These are phyloP conservation scores for Eubucco bourcierii DNA, from an alignment of 2,113 vertebrate genomes.

Conservation along the genomic window DNA sequence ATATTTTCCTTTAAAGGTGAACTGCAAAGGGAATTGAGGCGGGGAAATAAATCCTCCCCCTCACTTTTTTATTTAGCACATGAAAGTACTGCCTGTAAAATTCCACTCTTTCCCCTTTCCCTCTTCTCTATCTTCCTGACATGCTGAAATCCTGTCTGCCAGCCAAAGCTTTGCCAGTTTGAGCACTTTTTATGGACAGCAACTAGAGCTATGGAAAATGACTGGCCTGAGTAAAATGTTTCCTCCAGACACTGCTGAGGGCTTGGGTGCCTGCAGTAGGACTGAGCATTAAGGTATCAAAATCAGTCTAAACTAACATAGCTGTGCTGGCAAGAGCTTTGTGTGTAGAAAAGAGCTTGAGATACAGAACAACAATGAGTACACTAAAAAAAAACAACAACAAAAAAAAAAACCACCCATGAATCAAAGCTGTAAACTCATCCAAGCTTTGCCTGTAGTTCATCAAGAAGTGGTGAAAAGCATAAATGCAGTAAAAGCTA, in stretches of 20 bases:
- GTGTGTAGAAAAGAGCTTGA: neutral
- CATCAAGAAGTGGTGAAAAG: neutral
- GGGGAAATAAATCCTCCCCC: neutral
- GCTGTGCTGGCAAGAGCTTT: neutral
- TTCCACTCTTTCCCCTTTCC: neutral
- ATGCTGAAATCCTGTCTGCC: neutral
- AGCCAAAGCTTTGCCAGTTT: neutral
- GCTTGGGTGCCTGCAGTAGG: neutral
- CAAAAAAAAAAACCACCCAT: neutral
- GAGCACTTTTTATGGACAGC: neutral
- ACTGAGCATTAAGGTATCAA: neutral
- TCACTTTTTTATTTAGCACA: neutral
- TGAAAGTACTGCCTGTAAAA: neutral
- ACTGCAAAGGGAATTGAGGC: neutral
- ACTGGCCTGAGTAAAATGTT: neutral
- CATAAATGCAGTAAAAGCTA: slow-evolving; percentile 16
- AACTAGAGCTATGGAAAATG: neutral
- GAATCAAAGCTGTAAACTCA: neutral
- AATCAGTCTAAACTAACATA: neutral
- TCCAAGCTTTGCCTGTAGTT: neutral
- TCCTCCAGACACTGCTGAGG: neutral
- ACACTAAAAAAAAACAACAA: neutral
- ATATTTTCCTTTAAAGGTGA: neutral
- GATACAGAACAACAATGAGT: neutral
- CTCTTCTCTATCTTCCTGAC: neutral